Evolutionary conservation across 2,113 vertebrate species (phyloP), one percentile per base, ranked within the genome.

Genomic region (Mus pahari): DNA sequence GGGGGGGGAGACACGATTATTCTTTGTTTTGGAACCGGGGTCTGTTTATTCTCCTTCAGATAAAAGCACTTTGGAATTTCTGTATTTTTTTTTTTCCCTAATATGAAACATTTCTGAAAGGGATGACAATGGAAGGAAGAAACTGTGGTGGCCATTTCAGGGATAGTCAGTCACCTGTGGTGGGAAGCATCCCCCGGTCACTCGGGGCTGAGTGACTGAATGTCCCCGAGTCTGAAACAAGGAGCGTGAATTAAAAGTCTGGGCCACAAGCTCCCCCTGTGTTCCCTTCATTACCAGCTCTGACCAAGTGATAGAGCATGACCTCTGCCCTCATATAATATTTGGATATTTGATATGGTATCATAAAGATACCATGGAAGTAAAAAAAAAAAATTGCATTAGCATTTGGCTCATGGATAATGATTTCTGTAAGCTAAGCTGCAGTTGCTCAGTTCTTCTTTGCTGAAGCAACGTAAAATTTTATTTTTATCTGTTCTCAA

Each of bases 361-460:
- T 90, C 86, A 92, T 78, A 94, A 96, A 89, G 89, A 83, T 94
- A 92, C 79, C 94, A 7, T 74, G 86, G 53, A 95, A 94, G 53
- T 70, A 68, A 95, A 91, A 95, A 95, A 95, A 95, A 95, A 97
- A 96, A 95, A 97, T 96, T 82, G 75, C 36, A 70, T 97, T 74
- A 33, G 45, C 28, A 64, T 96, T 97, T 95, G 88, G 94, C 75
- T 94, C 92, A 2, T 89, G 97, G 96, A 45, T 96, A 92, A 89
- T 74, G 83, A 86, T 97, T 88, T 92, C 96, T 36, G 53, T 70
- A 86, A 36, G 94, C 91, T 81, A 95, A 96, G 84, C 7, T 79
- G 53, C 86, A 92, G 58, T 50, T 20, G 93, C 97, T 97, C 78
- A 87, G 83, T 55, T 86, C 77, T 94, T 97, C 90, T 95, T 95